These are phyloP conservation scores for Lochmaea capreae DNA, from an alignment of 2,888 invertebrate genomes.

Conservation along the genomic window DNA sequence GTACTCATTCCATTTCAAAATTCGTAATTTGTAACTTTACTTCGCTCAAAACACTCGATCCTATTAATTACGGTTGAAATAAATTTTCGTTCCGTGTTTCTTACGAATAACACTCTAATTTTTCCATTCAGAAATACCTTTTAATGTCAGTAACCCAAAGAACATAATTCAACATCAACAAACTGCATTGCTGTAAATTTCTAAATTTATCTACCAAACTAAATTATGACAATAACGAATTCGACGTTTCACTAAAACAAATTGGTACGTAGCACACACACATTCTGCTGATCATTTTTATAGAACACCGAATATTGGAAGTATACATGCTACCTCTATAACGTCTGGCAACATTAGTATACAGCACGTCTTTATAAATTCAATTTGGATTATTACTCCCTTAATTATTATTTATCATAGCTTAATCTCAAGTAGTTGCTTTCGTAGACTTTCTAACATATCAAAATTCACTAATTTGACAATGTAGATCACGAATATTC, in stretches of 20 bases:
- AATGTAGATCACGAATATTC: no score
- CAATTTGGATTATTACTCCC: background rate
- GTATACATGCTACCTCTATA: background rate
- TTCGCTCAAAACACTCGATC: background rate
- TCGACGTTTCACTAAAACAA: background rate
- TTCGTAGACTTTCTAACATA: no score
- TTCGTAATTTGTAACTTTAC: no score
- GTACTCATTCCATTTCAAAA: no score
- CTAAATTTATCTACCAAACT: constrained; percentile 12
- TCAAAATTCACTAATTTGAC: no score
- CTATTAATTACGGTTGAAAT: constrained; percentile 21
- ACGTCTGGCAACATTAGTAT: background rate
- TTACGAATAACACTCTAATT: constrained; percentile 20
- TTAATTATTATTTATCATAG: background rate
- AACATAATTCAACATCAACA: constrained; percentile 7
- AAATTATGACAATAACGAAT: constrained; percentile 1
- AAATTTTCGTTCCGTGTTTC: constrained; percentile 24
- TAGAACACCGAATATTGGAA: background rate
- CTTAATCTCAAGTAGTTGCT: no score
- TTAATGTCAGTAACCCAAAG: constrained; percentile 16
- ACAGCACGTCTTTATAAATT: background rate
- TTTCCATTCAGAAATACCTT: constrained; percentile 20
- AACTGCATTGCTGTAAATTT: constrained; percentile 29
- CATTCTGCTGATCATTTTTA: background rate
- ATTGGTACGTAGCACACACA: background rate